These are phyloP conservation scores for Macrophya alboannulata DNA, from an alignment of 2,888 invertebrate genomes.

Conservation along the genomic window DNA sequence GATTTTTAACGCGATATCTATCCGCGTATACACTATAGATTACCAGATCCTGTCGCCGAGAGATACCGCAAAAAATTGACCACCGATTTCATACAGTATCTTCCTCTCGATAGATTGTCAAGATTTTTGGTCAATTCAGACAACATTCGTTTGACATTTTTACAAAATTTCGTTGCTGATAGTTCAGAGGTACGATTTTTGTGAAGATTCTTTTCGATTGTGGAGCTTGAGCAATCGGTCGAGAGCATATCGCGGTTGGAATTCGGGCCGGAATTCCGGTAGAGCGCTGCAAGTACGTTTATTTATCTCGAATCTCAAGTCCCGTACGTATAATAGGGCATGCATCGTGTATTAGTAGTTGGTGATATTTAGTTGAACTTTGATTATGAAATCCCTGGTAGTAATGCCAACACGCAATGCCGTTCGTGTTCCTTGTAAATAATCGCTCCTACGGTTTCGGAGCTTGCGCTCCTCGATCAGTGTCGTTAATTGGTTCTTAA, in stretches of 20 bases:
- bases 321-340: background rate
- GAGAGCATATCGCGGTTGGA: background rate
- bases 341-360: background rate
- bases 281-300: background rate
- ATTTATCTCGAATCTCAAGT: background rate
- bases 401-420: background rate
- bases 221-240: background rate
- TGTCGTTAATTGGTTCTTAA: conserved; percentile 52
- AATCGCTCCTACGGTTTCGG: background rate
- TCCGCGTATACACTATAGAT: background rate
- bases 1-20: background rate
- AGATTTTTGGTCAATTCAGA: too few species aligned
- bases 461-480: background rate
- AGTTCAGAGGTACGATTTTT: too few species aligned
- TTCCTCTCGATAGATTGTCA: too few species aligned
- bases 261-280: conserved; percentile 5
- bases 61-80: background rate
- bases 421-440: conserved; percentile 40
- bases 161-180: too few species aligned
- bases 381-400: conserved; percentile 15
- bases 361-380: conserved; percentile 32
- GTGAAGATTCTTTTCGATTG: background rate
- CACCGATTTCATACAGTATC: background rate
- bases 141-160: too few species aligned
- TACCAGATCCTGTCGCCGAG: background rate